Evolutionary conservation across 2,797 vertebrate genomes (phyloP), one percentile per base, ranked within the genome.

Genomic region (Oreortyx pictus): DNA sequence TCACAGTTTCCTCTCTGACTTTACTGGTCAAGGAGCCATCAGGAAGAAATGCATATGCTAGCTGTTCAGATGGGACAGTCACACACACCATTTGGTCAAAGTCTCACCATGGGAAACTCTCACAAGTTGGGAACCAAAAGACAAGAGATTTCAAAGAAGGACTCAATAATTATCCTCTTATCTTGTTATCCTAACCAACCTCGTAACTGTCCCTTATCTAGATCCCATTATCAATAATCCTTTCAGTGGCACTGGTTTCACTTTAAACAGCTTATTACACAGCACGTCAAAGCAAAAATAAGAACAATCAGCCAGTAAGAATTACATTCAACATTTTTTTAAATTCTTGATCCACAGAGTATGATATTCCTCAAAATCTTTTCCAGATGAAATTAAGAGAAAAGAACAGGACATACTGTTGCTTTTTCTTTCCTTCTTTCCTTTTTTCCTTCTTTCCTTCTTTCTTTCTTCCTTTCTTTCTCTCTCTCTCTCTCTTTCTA

Each of bases 141-240:
- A 3, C 14, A 65, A 43, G 18, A 67, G 68, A 78, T 29, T 79
- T 46, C 56, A 79, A 81, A 67, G 20, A 35, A 82, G 1, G 3
- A 56, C 25, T 50, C 77, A 46, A 39, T n/a, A 49, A 4, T 59
- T 83, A 91, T 37, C 84, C 37, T 77, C 52, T 93, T 88, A 91
- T 31, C 68, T 35, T 86, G 6, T 84, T 94, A 91, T 70, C 67
- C 43, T 68, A 80, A 52, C 25, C 67, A 77, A 62, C 50, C 49
- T 89, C 49, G 35, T 81, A 90, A 73, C 49, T 89, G 71, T 79
- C 50, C 54, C 29, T 93, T 66, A 86, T 44, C 39, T 52, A 89
- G 56, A 95, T 80, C 60, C 50, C 2, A 14, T 92, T 92, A 90
- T 62, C 76, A 83, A 77, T 68, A 83, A 94, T 71, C 62, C 56